Conservation (phyloP, 2,888 invertebrate genomes). For the Tipula lateralis region DNA sequence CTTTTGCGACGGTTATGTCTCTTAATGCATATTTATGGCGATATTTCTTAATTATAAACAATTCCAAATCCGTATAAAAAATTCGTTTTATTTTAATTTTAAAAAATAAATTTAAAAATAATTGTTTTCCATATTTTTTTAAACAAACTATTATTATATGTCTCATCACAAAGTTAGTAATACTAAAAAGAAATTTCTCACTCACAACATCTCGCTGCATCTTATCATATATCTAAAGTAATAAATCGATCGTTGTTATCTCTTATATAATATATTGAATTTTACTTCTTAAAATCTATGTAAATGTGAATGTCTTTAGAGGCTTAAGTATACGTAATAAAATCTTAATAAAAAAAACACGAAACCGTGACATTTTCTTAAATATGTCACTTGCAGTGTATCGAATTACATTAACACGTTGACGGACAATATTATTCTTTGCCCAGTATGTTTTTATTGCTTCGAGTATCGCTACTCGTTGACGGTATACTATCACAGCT, state of each 20-base stretch:
- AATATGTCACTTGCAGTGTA: no score
- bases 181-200: slow-evolving; percentile 13
- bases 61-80: background rate
- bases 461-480: slow-evolving; percentile 19
- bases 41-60: no score
- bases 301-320: background rate
- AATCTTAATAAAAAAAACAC: background rate
- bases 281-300: background rate
- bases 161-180: slow-evolving; percentile 19
- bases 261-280: background rate
- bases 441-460: background rate
- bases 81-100: background rate
- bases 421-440: background rate
- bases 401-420: no score
- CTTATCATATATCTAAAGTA: background rate
- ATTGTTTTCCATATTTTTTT: background rate
- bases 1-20: no score
- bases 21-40: no score
- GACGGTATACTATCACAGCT: slow-evolving; percentile 68
- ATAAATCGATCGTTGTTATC: background rate
- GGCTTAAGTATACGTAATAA: background rate
- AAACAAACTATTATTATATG: background rate
- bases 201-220: background rate
- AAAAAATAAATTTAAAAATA: slow-evolving; percentile 2
- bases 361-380: background rate